phyloP scores from a whole-genome alignment of 2,888 invertebrate species.

The Aquatica leii region DNA sequence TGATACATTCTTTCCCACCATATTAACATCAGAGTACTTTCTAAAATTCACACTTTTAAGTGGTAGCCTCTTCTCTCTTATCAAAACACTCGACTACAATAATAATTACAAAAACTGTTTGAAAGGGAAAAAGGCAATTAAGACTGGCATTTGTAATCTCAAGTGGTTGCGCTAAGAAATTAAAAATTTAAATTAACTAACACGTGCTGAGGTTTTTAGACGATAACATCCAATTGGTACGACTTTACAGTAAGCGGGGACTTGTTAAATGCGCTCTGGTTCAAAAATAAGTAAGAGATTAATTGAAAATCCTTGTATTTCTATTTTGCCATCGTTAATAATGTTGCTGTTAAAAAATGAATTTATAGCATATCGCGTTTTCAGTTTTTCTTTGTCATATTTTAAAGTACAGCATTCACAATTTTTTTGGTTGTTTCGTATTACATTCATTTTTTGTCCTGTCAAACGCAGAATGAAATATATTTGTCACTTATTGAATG shows the following conservation, averaged over 20 bases:
- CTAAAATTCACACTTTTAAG: too few species aligned
- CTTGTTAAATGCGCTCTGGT: background rate
- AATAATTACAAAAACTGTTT: too few species aligned
- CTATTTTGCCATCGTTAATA: background rate
- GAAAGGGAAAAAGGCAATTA: constrained; percentile 15
- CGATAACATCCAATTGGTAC: constrained; percentile 4
- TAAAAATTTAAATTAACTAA: constrained; percentile 12
- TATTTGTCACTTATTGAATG: too few species aligned
- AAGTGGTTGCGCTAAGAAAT: constrained; percentile 26
- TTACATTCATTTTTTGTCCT: constrained; percentile 22
- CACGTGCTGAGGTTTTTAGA: constrained; percentile 25
- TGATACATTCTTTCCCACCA: too few species aligned
- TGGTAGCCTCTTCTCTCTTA: too few species aligned
- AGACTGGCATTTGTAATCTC: constrained; percentile 15
- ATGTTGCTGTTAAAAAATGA: constrained; percentile 18
- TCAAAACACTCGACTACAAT: too few species aligned
- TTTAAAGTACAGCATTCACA: constrained; percentile 22
- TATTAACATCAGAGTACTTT: too few species aligned
- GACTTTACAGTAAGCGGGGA: too few species aligned
- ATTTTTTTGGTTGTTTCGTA: constrained; percentile 15
- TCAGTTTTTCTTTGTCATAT: constrained; percentile 18
- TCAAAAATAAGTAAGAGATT: background rate
- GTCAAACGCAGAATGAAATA: constrained; percentile 21
- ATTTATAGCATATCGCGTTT: constrained; percentile 17
- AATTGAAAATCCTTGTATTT: background rate